A percentile compares a stretch with the other conserved stretches of the same genome.
Conservation (phyloP, 2,797 vertebrate genomes). For the Enoplosus armatus region DNA sequence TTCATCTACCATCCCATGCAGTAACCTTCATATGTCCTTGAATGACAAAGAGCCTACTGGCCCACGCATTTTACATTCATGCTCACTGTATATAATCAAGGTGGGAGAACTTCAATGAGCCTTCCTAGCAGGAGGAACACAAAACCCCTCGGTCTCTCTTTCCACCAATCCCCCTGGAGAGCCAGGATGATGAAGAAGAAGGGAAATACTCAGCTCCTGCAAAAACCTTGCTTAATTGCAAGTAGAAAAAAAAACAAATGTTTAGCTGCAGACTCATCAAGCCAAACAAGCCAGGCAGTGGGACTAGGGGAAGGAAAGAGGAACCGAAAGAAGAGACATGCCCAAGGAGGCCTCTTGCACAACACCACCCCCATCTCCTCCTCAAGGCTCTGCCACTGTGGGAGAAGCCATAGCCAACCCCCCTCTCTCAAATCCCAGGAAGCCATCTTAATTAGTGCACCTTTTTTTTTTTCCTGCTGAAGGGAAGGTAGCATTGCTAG, state of each 20-base stretch:
- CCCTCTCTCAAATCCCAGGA: constrained; percentile 70
- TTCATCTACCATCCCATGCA: constrained; percentile 48
- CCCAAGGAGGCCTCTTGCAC: constrained; percentile 56
- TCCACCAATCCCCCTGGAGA: constrained; percentile 68
- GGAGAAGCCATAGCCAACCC: constrained; percentile 56
- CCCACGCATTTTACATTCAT: constrained; percentile 74
- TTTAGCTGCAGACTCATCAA: constrained; percentile 67
- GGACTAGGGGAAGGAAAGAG: constrained; percentile 44
- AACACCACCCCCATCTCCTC: constrained; percentile 69
- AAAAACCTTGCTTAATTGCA: constrained; percentile 73
- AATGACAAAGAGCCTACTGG: constrained; percentile 72
- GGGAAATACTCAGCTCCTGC: constrained; percentile 59
- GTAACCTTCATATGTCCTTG: constrained; percentile 75
- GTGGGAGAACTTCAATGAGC: constrained; percentile 74
- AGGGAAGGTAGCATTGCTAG: constrained; percentile 67
- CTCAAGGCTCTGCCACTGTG: constrained; percentile 66
- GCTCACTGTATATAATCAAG: constrained; percentile 73
- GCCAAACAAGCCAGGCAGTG: constrained; percentile 63
- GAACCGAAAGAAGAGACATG: constrained; percentile 47
- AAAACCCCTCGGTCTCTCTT: constrained; percentile 59
- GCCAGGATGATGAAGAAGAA: constrained; percentile 56
- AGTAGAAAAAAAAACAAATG: constrained; percentile 58
- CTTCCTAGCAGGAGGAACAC: constrained; percentile 63
- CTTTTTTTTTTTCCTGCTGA: constrained; percentile 59
- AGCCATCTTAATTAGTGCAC: constrained; percentile 81